Base-by-base conservation (phyloP, 2,113 vertebrate species). In the Charadrius vociferus region DNA sequence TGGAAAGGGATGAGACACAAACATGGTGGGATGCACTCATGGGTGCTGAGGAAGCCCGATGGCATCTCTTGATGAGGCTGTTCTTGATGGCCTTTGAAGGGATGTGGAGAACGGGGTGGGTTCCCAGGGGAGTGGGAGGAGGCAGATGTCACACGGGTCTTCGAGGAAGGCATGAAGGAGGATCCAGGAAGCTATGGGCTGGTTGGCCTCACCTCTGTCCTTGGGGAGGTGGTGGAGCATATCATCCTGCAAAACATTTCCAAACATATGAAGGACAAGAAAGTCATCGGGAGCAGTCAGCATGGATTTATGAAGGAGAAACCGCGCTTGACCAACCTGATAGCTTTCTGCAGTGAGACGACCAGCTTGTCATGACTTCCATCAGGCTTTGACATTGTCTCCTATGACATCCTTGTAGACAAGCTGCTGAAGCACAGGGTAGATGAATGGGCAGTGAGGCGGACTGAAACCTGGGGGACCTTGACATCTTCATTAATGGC, bases 81-180 rank as follows among this genome's bases (percentile, higher is more conserved):
- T 22, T 79, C 24, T 27, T 37, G 55, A 9, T 29, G 83, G 32
- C 12, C n/a, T 71, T 59, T 9, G 6, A 49, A 55, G 36, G 53
- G 49, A 59, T 0, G 0, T 14, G 41, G n/a, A 0, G 0, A 34
- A 4, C 0, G 1, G 1, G 32, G 24, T 0, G 2, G 32, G 18
- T 39, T 72, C 41, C 43, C 30, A n/a, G 41, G 17, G 26, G 27
- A 5, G 49, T 12, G n/a, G 26, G 59, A 85, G 50, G 47, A n/a
- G 15, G 36, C 3, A 7, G 10, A 34, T 41, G 37, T 26, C 74
- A 34, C 5, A 2, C 13, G 13, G 39, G 14, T 6, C 56, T 74
- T 36, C 1, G 18, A 53, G n/a, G 74, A 65, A 65, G 55, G 75
- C 27, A 4, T 6, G 36, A 58, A 61, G 45, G n/a, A 74, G 39